Percentiles rank a stretch among this genome's conserved stretches.
These are phyloP conservation scores for Macropodus opercularis DNA, from an alignment of 2,797 vertebrate genomes.

Conservation along the genomic window DNA sequence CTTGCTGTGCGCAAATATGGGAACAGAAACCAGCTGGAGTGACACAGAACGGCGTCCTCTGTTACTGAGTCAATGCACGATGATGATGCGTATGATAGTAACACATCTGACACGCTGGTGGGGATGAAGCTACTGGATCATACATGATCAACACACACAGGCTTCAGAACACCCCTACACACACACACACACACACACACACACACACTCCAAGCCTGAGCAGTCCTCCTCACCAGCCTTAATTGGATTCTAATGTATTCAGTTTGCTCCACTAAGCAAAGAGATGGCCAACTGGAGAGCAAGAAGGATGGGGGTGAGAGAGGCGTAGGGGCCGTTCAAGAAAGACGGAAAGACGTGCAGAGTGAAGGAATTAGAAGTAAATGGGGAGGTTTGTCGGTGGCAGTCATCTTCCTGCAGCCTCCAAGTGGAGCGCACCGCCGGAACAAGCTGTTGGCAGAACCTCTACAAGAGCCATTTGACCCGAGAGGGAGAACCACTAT, in stretches of 20 bases:
- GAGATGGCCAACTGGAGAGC: conserved; percentile 59
- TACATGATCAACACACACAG: too few species aligned
- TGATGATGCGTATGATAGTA: conserved; percentile 8
- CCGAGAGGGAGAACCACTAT: conserved; percentile 27
- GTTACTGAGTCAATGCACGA: conserved; percentile 18
- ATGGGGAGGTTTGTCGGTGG: conserved; percentile 48
- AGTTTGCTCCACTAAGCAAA: conserved; percentile 72
- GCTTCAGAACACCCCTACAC: too few species aligned
- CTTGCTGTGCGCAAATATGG: conserved; percentile 32
- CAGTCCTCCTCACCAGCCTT: conserved; percentile 64
- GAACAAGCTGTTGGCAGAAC: conserved; percentile 58
- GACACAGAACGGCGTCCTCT: conserved; percentile 18
- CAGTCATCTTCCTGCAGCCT: conserved; percentile 51
- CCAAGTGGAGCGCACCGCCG: conserved; percentile 34
- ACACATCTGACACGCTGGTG: too few species aligned
- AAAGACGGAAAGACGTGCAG: background rate
- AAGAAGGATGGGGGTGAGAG: conserved; percentile 1
- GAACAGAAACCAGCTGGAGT: conserved; percentile 31
- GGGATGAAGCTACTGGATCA: too few species aligned
- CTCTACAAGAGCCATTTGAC: conserved; percentile 64
- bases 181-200: background rate
- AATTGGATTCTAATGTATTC: conserved; percentile 84
- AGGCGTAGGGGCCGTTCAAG: too few species aligned
- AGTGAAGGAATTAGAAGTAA: conserved; percentile 26
- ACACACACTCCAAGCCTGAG: conserved; percentile 52